Base-by-base conservation (phyloP, 2,797 vertebrate species). In the Chloroceryle inda region DNA sequence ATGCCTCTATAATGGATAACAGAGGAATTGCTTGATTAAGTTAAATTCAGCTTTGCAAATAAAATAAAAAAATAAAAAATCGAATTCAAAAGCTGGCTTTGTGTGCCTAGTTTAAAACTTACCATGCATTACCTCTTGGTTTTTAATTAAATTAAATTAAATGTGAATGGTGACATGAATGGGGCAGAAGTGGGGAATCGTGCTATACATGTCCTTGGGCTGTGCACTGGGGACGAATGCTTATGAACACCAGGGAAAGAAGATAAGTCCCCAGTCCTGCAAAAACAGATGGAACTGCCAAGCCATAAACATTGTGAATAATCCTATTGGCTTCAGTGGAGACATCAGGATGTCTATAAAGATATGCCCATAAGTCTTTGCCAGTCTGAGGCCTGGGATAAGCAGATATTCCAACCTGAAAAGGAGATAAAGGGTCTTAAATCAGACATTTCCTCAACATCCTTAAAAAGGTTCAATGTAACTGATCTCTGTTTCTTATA, bases 91-190 rank as follows among this genome's bases (percentile, higher is more conserved):
- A 42, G 1, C 10, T 59, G 47, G 17, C 14, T 85, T 85, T 53
- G 19, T 53, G 19, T 76, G 31, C 55, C 74, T 40, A 49, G 27
- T 31, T 5, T 56, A 79, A 84, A 88, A 73, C 63, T 95, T 59
- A 10, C 27, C 22, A 47, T 62, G 22, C 24, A 73, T 88, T 14
- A 55, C 64, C 38, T 66, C 9, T 23, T 59, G 29, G 2, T 76
- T 88, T 92, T 90, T 52, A 63, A 86, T 84, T 59, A 84, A 78
- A 85, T 84, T 59, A 84, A 78, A 81, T 68, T 59, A 90, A 86
- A 88, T 71, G 10, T 62, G 18, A 82, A 71, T 52, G 5, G 23
- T 66, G 50, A 10, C 17, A 52, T 42, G 73, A 90, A 81, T 27
- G 14, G 27, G 27, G 40, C 35, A 73, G 69, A 84, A 90, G 27